phyloP scores from a whole-genome alignment of 2,888 invertebrate species.

The Catonia carolina region DNA sequence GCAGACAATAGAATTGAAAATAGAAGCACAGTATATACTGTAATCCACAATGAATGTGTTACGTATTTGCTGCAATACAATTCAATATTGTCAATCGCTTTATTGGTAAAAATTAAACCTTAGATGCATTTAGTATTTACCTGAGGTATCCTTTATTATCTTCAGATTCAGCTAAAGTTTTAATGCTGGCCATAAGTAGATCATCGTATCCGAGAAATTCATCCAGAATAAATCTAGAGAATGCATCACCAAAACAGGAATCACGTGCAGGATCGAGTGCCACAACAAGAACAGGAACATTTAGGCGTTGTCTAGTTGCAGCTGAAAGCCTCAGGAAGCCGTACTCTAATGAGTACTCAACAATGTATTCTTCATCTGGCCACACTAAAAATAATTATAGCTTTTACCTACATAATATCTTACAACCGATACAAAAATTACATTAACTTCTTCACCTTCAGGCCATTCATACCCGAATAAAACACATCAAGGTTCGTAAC shows the following conservation, averaged over 20 bases:
- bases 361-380: slow-evolving; percentile 88
- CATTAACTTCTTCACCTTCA: not conserved
- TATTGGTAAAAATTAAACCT: too few species aligned
- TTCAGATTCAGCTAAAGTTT: slow-evolving; percentile 89
- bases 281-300: slow-evolving; percentile 85
- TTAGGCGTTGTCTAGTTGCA: slow-evolving; percentile 73
- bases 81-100: too few species aligned
- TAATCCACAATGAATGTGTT: too few species aligned
- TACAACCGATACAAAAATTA: not conserved
- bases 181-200: slow-evolving; percentile 92
- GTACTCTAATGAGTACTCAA: slow-evolving; percentile 96
- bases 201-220: slow-evolving; percentile 97
- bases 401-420: not conserved
- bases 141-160: slow-evolving; percentile 91
- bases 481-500: too few species aligned
- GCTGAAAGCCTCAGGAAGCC: slow-evolving; percentile 89
- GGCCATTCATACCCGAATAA: too few species aligned
- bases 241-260: slow-evolving; percentile 87
- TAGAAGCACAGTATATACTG: too few species aligned
- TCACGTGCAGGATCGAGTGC: slow-evolving; percentile 82
- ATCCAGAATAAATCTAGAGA: slow-evolving; percentile 83
- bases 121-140: too few species aligned
- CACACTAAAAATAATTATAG: slow-evolving; percentile 44
- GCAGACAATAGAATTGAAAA: too few species aligned
- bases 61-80: too few species aligned